These are phyloP conservation scores for Peromyscus californicus DNA, from an alignment of 2,113 vertebrate species.

Conservation along the genomic window DNA sequence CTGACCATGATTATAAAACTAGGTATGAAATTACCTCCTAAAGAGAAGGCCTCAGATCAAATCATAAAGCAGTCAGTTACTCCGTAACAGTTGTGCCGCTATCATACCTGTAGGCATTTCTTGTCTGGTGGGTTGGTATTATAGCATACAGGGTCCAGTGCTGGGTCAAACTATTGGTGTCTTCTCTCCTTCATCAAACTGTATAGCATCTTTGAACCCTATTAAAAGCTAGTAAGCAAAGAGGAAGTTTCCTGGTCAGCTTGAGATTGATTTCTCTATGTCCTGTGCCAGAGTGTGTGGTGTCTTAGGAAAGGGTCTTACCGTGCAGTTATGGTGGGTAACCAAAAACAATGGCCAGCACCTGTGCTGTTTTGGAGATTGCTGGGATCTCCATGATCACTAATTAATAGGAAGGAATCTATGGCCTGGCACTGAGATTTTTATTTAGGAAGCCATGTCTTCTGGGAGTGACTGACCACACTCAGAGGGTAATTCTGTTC, in stretches of 20 bases:
- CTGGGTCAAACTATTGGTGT: not conserved
- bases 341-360: not conserved
- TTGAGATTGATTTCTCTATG: not conserved
- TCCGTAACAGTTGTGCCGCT: not conserved
- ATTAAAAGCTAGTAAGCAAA: not conserved
- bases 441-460: not conserved
- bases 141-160: not conserved
- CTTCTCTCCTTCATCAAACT: not conserved
- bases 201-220: not conserved
- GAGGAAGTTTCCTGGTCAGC: not conserved
- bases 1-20: not conserved
- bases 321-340: not conserved
- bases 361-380: not conserved
- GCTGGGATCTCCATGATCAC: not conserved
- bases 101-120: not conserved
- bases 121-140: not conserved
- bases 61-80: not conserved
- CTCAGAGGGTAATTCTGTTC: not conserved
- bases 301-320: not conserved
- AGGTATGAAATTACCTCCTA: not conserved
- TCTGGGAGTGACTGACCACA: not conserved
- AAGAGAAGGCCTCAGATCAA: not conserved
- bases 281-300: not conserved
- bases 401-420: not conserved
- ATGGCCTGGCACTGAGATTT: not conserved